Evolutionary conservation across 2,888 invertebrate species (phyloP), one percentile per base, ranked within the genome.

Genomic region (Dichetophora obliterata): DNA sequence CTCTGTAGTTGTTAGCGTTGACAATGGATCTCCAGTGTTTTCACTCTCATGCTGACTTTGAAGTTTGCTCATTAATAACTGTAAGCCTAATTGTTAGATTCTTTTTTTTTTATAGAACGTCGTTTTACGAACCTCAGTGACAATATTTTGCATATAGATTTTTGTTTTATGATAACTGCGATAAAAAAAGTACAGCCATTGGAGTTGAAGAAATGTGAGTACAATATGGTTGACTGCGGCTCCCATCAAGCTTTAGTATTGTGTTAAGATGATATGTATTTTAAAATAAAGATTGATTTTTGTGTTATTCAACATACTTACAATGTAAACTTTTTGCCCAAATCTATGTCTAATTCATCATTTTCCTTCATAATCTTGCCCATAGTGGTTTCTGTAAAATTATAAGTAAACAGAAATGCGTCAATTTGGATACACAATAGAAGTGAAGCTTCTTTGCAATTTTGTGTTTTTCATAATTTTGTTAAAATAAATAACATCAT

Each of bases 321-420:
- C 80, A 69, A 73, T n/a, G 73, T 65, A 37, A 75, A 77, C 19
- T 48, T 69, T 9, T 27, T 31, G 19, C 73, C 68, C 4, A 80
- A 19, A 50, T 71, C 71, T 54, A 78, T 75, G 1, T 76, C 66
- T 0, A 78, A 74, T 72, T 77, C 31, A 43, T 81, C 79, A 3
- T 71, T 75, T 24, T 75, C 71, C 11, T 16, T 8, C 75, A 78
- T 69, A 22, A n/a, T 14, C 63, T 80, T 79, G 2, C 80, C 80
- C 79, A 81, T 80, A 5, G 80, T 81, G 5, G 80, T 81, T 76
- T 81, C 80, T 81, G 48, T 2, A 68, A 19, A 22, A 8, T 6
- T 16, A 37, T 37, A 37, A n/a, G n/a, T n/a, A n/a, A n/a, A n/a
- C n/a, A n/a, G n/a, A n/a, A n/a, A n/a, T n/a, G n/a, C n/a, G n/a